phyloP scores from a whole-genome alignment of 2,113 vertebrate genomes.

The Vombatus ursinus region DNA sequence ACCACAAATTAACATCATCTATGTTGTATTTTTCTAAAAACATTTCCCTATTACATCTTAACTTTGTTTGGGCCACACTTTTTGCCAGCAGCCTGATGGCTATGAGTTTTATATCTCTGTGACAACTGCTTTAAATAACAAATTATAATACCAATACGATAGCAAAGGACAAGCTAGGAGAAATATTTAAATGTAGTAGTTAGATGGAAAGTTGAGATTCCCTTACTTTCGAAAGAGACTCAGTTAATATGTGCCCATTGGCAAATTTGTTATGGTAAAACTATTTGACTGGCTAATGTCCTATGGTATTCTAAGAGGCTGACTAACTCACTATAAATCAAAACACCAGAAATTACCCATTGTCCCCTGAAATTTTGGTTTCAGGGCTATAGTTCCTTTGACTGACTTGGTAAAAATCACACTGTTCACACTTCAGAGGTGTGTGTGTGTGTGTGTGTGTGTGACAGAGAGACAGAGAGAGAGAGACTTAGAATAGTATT shows the following conservation, averaged over 20 bases:
- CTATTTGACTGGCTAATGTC: neutral
- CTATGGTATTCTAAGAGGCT: neutral
- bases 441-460: neutral
- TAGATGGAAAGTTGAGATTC: neutral
- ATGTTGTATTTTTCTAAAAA: neutral
- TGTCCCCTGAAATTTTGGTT: conserved; percentile 13
- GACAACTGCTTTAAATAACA: neutral
- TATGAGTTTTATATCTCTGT: neutral
- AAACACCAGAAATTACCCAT: neutral
- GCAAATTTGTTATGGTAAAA: neutral
- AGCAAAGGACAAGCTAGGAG: neutral
- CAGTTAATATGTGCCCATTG: neutral
- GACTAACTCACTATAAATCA: neutral
- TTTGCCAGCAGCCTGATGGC: neutral
- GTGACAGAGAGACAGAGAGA: neutral
- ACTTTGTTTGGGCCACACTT: neutral
- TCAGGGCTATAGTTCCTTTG: neutral
- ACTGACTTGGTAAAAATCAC: conserved; percentile 36
- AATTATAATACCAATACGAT: neutral
- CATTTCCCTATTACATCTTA: neutral
- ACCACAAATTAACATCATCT: neutral
- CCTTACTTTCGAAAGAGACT: neutral
- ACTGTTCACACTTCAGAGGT: neutral
- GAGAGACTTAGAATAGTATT: neutral
- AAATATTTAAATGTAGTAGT: neutral